A percentile compares a stretch with the other conserved stretches of the same genome.
Evolutionary conservation across 2,888 invertebrate species (phyloP).

Genomic region (Spodoptera exigua): DNA sequence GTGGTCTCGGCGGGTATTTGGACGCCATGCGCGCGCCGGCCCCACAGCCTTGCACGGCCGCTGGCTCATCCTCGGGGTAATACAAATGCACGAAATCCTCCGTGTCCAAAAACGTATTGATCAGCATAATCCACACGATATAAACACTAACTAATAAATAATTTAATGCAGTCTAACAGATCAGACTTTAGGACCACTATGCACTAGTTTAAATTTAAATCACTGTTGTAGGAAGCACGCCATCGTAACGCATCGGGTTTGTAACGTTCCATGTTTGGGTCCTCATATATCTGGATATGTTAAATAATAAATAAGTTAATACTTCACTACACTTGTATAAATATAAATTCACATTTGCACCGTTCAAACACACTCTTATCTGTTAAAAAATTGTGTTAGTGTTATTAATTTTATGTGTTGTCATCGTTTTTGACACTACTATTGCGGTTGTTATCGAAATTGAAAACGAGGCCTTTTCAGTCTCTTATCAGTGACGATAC

Average conservation of each 20-base stretch:
- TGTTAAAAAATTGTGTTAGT: slow-evolving; percentile 61
- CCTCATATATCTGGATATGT: slow-evolving; percentile 67
- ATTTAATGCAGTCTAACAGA: slow-evolving; percentile 79
- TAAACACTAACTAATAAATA: slow-evolving; percentile 80
- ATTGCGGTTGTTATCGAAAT: slow-evolving; percentile 52
- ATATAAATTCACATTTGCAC: slow-evolving; percentile 86
- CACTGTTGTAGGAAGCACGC: slow-evolving; percentile 80
- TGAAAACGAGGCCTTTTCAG: slow-evolving; percentile 54
- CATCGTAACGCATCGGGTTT: slow-evolving; percentile 74
- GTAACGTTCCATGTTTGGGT: slow-evolving; percentile 80
- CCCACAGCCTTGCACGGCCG: slow-evolving; percentile 81
- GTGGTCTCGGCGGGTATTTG: slow-evolving; percentile 82
- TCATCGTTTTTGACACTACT: slow-evolving; percentile 51
- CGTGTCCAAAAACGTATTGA: slow-evolving; percentile 88
- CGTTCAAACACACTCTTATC: slow-evolving; percentile 72
- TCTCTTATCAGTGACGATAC: slow-evolving; percentile 57
- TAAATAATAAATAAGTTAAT: slow-evolving; percentile 75
- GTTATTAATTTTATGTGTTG: slow-evolving; percentile 34
- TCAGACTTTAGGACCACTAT: slow-evolving; percentile 79
- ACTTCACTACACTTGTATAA: slow-evolving; percentile 81
- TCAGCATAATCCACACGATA: slow-evolving; percentile 85
- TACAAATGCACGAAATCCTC: slow-evolving; percentile 88
- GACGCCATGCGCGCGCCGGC: slow-evolving; percentile 85
- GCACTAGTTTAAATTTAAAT: slow-evolving; percentile 72
- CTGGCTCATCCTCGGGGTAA: slow-evolving; percentile 86